Evolutionary conservation across 1,140 invertebrate species (phyloP), one percentile per base, ranked within the genome.

Genomic region (Trinorchestia longiramus): DNA sequence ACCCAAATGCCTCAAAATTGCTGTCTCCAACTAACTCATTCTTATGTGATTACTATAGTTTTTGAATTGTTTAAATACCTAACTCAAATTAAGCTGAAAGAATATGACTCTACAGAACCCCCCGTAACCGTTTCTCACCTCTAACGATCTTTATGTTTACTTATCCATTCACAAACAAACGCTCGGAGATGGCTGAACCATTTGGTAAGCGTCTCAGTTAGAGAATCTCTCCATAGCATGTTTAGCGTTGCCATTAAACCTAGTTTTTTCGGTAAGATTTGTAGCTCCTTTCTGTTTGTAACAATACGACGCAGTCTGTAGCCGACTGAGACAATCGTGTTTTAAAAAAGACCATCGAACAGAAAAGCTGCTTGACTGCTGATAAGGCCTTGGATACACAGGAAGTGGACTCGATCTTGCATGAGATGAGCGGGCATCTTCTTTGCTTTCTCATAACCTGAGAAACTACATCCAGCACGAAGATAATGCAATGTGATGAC

Each of bases 281-380:
- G 92, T 94, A 15, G 43, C 92, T 94, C 36, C 17, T 94, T 43
- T 94, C 36, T 94, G 92, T 40, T 44, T 43, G 92, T 36, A 94
- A 40, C 92, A 40, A 8, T 44, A 36, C 41, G 23, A 94, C 17
- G 6, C 19, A 94, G 92, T 44, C 6, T 94, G 4, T 47, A 43
- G 43, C 43, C 92, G 44, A 17, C 44, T 11, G 4, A 94, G 43
- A 94, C 92, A 43, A 90, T 90, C 88, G 92, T 23, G 43, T 23
- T 40, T 43, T 94, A 94, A 94, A 94, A 94, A 94, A 94, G 8
- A 11, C 43, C 8, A 47, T 45, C 92, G 43, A 45, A 94, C 40
- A 94, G 92, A 94, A 94, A 94, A 94, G 92, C 92, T 94, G 92
- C 44, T 43, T 94, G 92, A 94, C 92, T 47, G 44, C 92, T 94